Base-by-base conservation (phyloP, 2,888 invertebrate species). In the Trimorus sp. region DNA sequence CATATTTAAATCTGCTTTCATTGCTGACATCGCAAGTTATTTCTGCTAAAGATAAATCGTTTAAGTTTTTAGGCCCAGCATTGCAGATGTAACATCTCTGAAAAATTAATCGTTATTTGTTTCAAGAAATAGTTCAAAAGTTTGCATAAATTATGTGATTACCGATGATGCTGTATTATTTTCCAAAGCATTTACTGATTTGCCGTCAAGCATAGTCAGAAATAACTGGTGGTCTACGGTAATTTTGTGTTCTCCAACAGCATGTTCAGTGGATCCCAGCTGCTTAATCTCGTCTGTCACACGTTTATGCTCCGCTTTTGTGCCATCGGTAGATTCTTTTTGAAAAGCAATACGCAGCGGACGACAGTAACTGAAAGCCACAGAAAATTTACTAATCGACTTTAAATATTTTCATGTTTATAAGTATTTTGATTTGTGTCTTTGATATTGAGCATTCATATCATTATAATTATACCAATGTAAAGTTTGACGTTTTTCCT, bases 1-100 rank as follows among this genome's bases (percentile, higher is more conserved):
- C 75, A 68, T 75, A 73, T n/a, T 26, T 63, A 8, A 73, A 63
- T 12, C 38, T 12, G 5, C 3, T 26, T 11, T 66, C 16, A n/a
- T 51, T 16, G 14, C 1, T 26, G 1, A n/a, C 5, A 7, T 16
- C 7, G 16, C 16, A 7, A 16, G 54, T 11, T 12, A 54, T 37
- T 36, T 54, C n/a, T 26, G 54, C 54, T 36, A 54, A 36, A 36
- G 3, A 36, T 12, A 66, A 40, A 54, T 66, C 40, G 36, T 54
- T 66, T 1, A 66, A 48, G n/a, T 54, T 26, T 36, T 74, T 62
- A 15, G 53, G 62, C 7, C 51, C 62, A 15, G 58, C 62, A 56
- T 75, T n/a, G 15, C 48, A 74, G 42, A 56, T 63, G 14, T 74
- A 63, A 58, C 68, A 74, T 65, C 40, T 74, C 60, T 63, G 12